A percentile compares a stretch with the other conserved stretches of the same genome.
Evolutionary conservation across 2,113 vertebrate genomes (phyloP).

Genomic region (Tachysurus vachellii): DNA sequence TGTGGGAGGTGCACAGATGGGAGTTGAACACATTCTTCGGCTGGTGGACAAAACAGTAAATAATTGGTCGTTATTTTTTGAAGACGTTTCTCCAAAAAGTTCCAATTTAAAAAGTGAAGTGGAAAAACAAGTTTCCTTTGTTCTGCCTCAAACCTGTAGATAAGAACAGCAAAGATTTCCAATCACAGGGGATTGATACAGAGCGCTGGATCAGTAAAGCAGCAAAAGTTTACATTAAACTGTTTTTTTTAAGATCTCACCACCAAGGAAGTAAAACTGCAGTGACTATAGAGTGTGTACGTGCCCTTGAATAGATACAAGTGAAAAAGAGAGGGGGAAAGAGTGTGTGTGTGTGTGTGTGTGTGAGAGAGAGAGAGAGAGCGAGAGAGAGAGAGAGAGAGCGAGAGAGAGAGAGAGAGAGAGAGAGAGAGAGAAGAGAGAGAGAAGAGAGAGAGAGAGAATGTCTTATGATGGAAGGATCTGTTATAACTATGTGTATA

Average conservation of each 20-base stretch:
- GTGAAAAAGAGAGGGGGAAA: background rate
- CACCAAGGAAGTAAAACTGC: constrained; percentile 21
- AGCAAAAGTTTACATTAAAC: background rate
- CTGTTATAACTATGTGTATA: no score
- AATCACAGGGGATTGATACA: background rate
- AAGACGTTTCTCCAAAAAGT: background rate
- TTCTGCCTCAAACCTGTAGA: background rate
- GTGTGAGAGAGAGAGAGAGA: no score
- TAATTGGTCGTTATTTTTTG: constrained; percentile 8
- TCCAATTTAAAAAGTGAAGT: background rate
- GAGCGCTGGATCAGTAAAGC: background rate
- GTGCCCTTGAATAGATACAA: background rate
- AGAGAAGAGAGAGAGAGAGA: no score
- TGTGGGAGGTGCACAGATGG: constrained; percentile 32
- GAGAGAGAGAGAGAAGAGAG: no score
- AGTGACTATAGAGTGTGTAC: background rate
- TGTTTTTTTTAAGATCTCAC: background rate
- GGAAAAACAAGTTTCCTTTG: background rate
- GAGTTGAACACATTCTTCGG: constrained; percentile 21
- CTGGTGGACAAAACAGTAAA: constrained; percentile 19
- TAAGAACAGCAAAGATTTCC: background rate
- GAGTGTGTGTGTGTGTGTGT: background rate
- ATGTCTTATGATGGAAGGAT: no score
- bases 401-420: no score
- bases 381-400: no score